Evolutionary conservation across 2,888 invertebrate genomes (phyloP).

Genomic region (Orchestes rusci): DNA sequence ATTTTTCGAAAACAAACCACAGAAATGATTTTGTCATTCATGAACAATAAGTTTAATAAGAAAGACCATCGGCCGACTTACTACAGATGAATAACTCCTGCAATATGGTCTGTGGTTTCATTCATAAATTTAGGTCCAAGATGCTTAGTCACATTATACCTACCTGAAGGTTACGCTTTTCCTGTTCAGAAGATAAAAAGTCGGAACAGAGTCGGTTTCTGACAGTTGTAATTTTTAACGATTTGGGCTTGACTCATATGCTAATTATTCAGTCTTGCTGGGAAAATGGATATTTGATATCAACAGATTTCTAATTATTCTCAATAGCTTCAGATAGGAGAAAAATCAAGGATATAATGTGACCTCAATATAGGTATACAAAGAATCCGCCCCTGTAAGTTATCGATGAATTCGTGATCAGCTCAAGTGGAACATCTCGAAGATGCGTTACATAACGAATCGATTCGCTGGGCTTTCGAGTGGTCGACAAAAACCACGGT

Average conservation of each 20-base stretch:
- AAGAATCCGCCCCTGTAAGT: conserved; percentile 3
- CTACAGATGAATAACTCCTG: conserved; percentile 15
- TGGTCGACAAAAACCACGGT: conserved; percentile 28
- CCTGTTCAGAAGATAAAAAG: conserved; percentile 13
- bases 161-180: conserved; percentile 22
- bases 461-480: conserved; percentile 30
- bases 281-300: no score
- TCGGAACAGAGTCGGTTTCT: no score
- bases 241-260: no score
- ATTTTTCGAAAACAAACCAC: no score
- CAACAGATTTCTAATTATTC: no score
- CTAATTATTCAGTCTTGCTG: no score
- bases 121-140: conserved; percentile 18
- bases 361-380: no score
- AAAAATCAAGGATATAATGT: no score
- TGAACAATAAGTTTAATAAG: no score
- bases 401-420: conserved; percentile 12
- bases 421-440: conserved; percentile 1
- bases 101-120: conserved; percentile 22
- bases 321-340: no score
- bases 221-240: no score
- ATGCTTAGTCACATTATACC: conserved; percentile 25
- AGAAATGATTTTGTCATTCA: no score
- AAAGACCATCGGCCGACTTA: conserved; percentile 13
- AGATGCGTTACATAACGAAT: conserved; percentile 32